Percentiles rank a stretch among this genome's conserved stretches.
phyloP scores from a whole-genome alignment of 1,140 invertebrate genomes.

The Pseudachorutes palmiensis region DNA sequence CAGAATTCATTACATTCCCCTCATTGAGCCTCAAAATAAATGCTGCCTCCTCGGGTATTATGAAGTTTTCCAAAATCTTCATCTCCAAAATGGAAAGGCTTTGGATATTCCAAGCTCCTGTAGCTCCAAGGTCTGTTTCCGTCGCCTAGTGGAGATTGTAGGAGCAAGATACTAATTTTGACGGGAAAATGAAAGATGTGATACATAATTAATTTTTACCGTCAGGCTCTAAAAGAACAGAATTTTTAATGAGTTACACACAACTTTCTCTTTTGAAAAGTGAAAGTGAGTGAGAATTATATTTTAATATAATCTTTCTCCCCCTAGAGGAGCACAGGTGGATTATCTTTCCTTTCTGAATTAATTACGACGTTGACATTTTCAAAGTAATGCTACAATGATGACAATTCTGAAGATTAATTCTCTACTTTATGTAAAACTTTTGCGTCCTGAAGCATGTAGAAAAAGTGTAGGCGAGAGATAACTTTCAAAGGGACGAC shows the following conservation, averaged over 20 bases:
- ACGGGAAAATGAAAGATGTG: not conserved
- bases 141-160: not conserved
- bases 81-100: too few species aligned
- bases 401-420: too few species aligned
- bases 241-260: not conserved
- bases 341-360: not conserved
- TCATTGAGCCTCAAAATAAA: not conserved
- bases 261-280: not conserved
- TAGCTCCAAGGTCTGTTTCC: too few species aligned
- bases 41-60: not conserved
- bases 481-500: not conserved
- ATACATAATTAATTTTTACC: constrained; percentile 1
- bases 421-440: too few species aligned
- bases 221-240: not conserved
- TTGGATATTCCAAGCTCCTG: too few species aligned
- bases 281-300: not conserved
- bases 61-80: too few species aligned
- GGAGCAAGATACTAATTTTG: not conserved
- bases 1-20: not conserved
- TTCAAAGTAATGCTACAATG: not conserved
- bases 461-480: too few species aligned
- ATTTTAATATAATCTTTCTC: constrained; percentile 1
- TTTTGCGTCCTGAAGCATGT: too few species aligned
- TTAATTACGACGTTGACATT: constrained; percentile 2
- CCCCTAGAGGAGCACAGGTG: not conserved